Base-by-base conservation (phyloP, 92 coral and sea anemone genomes). In the Blastomussa wellsi region DNA sequence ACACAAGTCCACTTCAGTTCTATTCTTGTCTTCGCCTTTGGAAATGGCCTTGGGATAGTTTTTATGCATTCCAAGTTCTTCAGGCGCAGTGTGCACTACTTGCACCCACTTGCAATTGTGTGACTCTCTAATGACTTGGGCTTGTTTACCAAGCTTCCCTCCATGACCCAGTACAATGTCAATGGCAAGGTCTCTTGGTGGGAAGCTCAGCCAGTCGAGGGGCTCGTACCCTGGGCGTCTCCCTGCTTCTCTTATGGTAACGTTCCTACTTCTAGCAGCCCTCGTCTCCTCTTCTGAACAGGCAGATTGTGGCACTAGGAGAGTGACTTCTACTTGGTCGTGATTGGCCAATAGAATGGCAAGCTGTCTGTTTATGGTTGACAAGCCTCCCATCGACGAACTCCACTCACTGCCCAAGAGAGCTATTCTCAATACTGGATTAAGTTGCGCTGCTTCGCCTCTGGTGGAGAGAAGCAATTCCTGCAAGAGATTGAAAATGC, bases 201-300 rank as follows among this genome's bases (percentile, higher is more conserved):
- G 77, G 32, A 38, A 72, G 55, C 78, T 73, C 78, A 73, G 48
- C 78, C 78, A 73, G 32, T 73, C 78, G 8, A 73, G 78, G 28
- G 78, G 36, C 57, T 73, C 78, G 78, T 42, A 73, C 19, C 78
- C 78, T 9, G 78, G 78, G 19, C 78, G 78, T 7, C 36, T 24
- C 57, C 42, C 32, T 42, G 78, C 78, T 73, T 73, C 78, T 29
- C 59, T 38, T 22, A 73, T 73, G 33, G 28, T 57, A 41, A 73
- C 11, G 78, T 26, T 42, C 57, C 42, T 35, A 24, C 57, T 73
- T n/a, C n/a, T 29, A 44, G 78, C 78, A 57, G 57, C 35, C 33
- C 78, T 38, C 53, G 26, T 73, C 29, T 73, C 78, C 42, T 73
- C 78, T 73, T 73, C 78, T 12, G 17, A 73, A 44, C 78, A 73